These are phyloP conservation scores for Seriola aureovittata DNA, from an alignment of 2,113 vertebrate genomes.

Conservation along the genomic window DNA sequence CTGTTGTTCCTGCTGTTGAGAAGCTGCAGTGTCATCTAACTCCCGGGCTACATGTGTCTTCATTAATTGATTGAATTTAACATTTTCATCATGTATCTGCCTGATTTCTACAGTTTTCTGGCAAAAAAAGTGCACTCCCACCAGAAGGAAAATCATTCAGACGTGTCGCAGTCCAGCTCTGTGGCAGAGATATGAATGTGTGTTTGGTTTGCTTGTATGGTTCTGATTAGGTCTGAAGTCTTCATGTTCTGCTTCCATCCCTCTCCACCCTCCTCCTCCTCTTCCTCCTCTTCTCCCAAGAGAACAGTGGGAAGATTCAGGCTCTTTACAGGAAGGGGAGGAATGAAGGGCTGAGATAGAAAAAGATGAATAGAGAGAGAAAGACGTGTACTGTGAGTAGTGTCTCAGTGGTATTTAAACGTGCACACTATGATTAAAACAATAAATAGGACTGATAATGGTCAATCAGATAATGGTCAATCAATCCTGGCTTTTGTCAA, in stretches of 20 bases:
- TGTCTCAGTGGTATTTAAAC: background rate
- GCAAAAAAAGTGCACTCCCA: background rate
- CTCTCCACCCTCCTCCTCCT: conserved; percentile 8
- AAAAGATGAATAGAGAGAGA: background rate
- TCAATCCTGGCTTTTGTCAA: background rate
- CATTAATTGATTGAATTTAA: background rate
- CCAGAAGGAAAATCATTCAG: background rate
- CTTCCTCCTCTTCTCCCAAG: background rate
- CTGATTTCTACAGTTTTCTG: background rate
- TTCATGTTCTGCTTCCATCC: conserved; percentile 16
- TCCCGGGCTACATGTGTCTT: background rate
- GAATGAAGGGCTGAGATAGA: conserved; percentile 3
- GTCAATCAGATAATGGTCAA: fast-evolving
- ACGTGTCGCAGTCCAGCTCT: background rate
- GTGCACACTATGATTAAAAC: background rate
- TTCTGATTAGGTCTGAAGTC: conserved; percentile 40
- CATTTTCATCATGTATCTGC: background rate
- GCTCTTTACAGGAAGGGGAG: background rate
- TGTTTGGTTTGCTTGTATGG: conserved; percentile 24
- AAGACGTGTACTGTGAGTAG: background rate
- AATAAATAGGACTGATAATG: background rate
- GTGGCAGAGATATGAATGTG: conserved; percentile 11
- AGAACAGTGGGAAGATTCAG: conserved; percentile 7
- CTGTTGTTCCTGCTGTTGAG: no score
- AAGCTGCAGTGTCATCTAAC: background rate